Conservation (phyloP, 2,888 invertebrate species). For the Machimus rusticus region DNA sequence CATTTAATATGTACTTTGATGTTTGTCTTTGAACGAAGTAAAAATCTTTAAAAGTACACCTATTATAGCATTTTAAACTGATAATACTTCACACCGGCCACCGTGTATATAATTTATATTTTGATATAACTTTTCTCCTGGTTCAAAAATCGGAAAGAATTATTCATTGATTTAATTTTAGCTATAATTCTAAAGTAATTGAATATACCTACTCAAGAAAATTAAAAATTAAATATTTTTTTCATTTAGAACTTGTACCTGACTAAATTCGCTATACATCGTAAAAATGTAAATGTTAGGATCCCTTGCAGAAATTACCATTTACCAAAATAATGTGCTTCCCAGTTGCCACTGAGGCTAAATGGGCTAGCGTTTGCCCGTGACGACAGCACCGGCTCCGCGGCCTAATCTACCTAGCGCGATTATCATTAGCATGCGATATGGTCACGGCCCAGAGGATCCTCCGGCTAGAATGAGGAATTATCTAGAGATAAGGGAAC, state of each 20-base stretch:
- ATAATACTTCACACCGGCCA: too few species aligned
- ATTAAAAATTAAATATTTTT: background rate
- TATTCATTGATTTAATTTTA: too few species aligned
- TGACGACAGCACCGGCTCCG: background rate
- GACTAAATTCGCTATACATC: background rate
- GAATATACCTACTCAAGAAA: background rate
- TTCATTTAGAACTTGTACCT: background rate
- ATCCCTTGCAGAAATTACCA: background rate
- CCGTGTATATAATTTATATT: too few species aligned
- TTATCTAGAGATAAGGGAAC: background rate
- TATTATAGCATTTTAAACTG: too few species aligned
- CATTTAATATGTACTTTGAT: too few species aligned
- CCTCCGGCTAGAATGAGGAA: background rate
- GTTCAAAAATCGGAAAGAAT: too few species aligned
- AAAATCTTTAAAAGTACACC: too few species aligned
- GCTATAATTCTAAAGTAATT: too few species aligned
- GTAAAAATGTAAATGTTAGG: background rate
- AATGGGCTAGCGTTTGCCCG: background rate
- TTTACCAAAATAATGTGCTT: background rate
- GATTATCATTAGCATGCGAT: slow-evolving; percentile 15
- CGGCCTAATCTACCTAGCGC: background rate
- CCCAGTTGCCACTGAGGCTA: background rate
- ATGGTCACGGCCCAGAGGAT: slow-evolving; percentile 14
- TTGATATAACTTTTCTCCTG: too few species aligned
- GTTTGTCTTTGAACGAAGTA: too few species aligned